These are phyloP conservation scores for Naso thynnoides DNA, from an alignment of 2,797 vertebrate genomes.

Conservation along the genomic window DNA sequence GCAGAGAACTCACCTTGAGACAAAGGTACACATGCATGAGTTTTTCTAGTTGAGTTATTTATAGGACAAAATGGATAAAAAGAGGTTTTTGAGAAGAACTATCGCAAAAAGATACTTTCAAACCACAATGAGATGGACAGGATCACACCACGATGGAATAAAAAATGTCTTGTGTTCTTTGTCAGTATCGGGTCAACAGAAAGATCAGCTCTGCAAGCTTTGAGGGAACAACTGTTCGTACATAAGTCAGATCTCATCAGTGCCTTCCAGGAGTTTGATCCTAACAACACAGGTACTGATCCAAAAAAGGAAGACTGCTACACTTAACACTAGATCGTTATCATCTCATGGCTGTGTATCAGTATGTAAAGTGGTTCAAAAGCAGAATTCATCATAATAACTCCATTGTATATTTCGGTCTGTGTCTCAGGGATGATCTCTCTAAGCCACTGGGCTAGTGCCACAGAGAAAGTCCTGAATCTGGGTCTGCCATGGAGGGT, in stretches of 20 bases:
- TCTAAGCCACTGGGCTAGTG: conserved; percentile 89
- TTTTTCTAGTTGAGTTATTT: not conserved
- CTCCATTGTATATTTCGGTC: not conserved
- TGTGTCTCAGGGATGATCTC: conserved; percentile 84
- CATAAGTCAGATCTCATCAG: conserved; percentile 90
- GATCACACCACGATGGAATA: not conserved
- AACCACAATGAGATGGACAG: not conserved
- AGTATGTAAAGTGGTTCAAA: not conserved
- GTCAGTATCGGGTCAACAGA: conserved; percentile 91
- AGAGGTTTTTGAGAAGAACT: no score
- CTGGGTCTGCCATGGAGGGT: conserved; percentile 93
- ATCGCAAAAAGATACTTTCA: not conserved
- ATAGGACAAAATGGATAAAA: not conserved
- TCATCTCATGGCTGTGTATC: not conserved
- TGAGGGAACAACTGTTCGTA: conserved; percentile 90
- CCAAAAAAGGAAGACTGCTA: not conserved
- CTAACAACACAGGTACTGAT: conserved; percentile 83
- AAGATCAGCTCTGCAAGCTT: conserved; percentile 90
- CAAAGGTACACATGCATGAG: conserved; percentile 85
- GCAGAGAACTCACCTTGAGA: conserved; percentile 88
- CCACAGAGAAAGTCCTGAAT: conserved; percentile 86
- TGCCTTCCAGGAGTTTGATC: conserved; percentile 87
- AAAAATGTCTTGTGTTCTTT: conserved; percentile 13
- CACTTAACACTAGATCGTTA: no score
- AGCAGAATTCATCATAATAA: not conserved